These are phyloP conservation scores for Epinotia demarniana DNA, from an alignment of 2,888 invertebrate genomes.

Conservation along the genomic window DNA sequence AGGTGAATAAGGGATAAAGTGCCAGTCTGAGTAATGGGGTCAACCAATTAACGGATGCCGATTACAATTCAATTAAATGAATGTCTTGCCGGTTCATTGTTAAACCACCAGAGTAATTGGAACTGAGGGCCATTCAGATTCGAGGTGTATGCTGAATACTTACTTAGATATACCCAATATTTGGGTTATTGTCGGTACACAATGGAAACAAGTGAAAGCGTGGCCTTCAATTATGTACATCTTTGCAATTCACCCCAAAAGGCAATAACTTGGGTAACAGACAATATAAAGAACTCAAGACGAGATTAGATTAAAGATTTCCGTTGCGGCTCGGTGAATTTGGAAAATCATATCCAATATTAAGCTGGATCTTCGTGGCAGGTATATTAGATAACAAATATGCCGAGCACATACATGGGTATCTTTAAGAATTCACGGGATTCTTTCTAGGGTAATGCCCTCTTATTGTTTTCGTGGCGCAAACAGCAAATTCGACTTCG, in stretches of 20 bases:
- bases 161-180: too few species aligned
- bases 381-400: background rate
- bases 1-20: slow-evolving; percentile 13
- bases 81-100: slow-evolving; percentile 19
- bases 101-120: slow-evolving; percentile 33
- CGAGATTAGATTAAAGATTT: background rate
- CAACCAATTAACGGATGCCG: slow-evolving; percentile 23
- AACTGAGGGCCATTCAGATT: slow-evolving; percentile 15
- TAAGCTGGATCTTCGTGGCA: background rate
- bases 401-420: background rate
- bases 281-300: slow-evolving; percentile 5
- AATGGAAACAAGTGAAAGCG: too few species aligned
- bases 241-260: background rate
- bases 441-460: background rate
- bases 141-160: background rate
- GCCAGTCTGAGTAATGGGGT: slow-evolving; percentile 24
- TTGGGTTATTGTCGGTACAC: too few species aligned
- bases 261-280: background rate
- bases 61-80: slow-evolving; percentile 28
- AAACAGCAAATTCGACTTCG: slow-evolving; percentile 33
- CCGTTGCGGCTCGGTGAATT: background rate
- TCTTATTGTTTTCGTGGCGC: slow-evolving; percentile 14
- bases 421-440: slow-evolving; percentile 2
- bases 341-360: background rate
- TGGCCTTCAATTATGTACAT: too few species aligned